Evolutionary conservation across 2,797 vertebrate genomes (phyloP).

Genomic region (Manis javanica): DNA sequence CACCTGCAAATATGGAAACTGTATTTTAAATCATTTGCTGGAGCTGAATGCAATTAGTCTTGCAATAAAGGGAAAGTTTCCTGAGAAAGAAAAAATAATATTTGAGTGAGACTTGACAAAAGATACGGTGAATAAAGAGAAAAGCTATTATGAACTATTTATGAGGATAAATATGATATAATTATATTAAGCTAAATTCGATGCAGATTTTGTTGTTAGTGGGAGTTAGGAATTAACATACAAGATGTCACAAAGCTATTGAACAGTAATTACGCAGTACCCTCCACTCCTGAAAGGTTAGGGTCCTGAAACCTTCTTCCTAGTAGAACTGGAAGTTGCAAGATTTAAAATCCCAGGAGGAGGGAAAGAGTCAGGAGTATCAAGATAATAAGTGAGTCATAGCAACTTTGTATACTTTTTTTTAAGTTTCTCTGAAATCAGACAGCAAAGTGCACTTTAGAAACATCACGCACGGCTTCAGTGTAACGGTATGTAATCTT

Average conservation of each 20-base stretch:
- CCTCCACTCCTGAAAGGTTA: background rate
- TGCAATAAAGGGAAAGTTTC: slow-evolving; percentile 12
- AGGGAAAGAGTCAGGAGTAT: background rate
- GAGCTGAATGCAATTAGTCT: background rate
- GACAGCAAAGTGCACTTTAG: background rate
- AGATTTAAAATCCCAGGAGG: background rate
- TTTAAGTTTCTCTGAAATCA: background rate
- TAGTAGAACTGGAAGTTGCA: background rate
- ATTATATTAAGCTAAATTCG: background rate
- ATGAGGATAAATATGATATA: background rate
- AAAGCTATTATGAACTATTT: slow-evolving; percentile 20
- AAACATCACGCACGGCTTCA: background rate
- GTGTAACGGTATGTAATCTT: background rate
- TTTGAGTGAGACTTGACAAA: background rate
- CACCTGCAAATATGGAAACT: background rate
- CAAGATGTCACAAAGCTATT: background rate
- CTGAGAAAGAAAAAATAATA: background rate
- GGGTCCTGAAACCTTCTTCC: background rate
- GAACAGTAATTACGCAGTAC: background rate
- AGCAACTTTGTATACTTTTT: background rate
- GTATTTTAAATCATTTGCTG: slow-evolving; percentile 16
- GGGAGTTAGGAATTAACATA: background rate
- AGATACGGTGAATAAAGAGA: background rate
- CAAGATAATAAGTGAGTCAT: background rate
- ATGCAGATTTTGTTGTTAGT: background rate